phyloP scores from a whole-genome alignment of 2,888 invertebrate genomes.

The Dyspetes luteomarginatus region DNA sequence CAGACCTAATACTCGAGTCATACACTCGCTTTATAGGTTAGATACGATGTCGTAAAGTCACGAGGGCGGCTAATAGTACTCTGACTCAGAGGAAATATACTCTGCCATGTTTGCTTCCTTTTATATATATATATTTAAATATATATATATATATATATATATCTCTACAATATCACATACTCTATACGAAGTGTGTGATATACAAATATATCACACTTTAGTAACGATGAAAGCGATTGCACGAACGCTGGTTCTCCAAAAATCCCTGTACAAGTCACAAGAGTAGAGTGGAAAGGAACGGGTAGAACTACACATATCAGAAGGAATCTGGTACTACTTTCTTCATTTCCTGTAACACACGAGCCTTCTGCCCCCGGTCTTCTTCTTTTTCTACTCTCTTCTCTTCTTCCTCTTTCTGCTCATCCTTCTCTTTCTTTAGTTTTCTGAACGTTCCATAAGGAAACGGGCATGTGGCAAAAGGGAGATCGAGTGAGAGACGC shows the following conservation, averaged over 20 bases:
- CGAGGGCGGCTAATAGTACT: constrained; percentile 51
- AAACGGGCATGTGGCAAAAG: neutral
- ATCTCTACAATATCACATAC: neutral
- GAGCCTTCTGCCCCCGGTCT: neutral
- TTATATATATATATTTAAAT: neutral
- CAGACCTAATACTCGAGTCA: constrained; percentile 20
- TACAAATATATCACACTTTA: constrained; percentile 5
- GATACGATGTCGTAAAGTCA: constrained; percentile 57
- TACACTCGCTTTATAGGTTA: constrained; percentile 21
- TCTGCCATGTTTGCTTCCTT: constrained; percentile 27
- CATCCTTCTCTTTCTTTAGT: constrained; percentile 24
- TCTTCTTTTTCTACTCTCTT: neutral
- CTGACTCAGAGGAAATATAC: constrained; percentile 51
- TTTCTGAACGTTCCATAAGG: constrained; percentile 12
- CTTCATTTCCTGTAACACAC: constrained; percentile 51
- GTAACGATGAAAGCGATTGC: constrained; percentile 50
- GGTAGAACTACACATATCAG: constrained; percentile 39
- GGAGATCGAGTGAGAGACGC: constrained; percentile 19
- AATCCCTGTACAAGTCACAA: constrained; percentile 22
- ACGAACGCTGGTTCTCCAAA: constrained; percentile 23
- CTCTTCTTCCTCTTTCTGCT: neutral
- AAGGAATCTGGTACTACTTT: constrained; percentile 51
- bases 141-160: neutral
- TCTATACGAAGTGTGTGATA: too few species aligned
- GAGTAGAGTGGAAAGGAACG: constrained; percentile 29